phyloP scores from a whole-genome alignment of 2,113 vertebrate genomes.

The Myxocyprinus asiaticus region DNA sequence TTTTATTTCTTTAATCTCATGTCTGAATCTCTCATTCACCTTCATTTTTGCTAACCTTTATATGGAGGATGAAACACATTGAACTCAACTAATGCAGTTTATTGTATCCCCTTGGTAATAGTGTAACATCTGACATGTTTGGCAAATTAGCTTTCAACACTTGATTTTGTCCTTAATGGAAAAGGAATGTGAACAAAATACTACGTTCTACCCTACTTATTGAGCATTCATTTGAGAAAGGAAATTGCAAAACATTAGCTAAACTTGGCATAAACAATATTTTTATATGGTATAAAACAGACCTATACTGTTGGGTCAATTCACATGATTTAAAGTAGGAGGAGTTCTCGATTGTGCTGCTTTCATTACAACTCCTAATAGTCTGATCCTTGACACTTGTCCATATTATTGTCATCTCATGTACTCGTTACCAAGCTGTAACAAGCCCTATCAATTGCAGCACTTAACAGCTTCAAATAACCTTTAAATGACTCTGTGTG shows the following conservation, averaged over 20 bases:
- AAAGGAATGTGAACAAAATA: no score
- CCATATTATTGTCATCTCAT: background rate
- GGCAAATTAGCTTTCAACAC: no score
- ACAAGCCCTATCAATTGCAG: constrained; percentile 14
- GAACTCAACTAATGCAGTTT: background rate
- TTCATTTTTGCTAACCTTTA: constrained; percentile 42
- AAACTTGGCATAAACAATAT: background rate
- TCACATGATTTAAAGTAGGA: background rate
- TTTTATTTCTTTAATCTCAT: constrained; percentile 18
- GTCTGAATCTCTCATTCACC: background rate
- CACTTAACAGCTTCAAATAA: constrained; percentile 35
- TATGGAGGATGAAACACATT: background rate
- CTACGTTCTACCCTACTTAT: no score
- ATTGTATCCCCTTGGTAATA: no score
- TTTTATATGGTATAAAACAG: background rate
- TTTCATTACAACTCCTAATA: background rate
- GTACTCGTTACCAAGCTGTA: constrained; percentile 25
- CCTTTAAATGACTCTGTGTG: constrained; percentile 13
- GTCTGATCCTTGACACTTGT: background rate
- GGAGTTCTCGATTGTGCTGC: background rate
- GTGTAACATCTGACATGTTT: no score
- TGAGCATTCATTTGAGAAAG: no score
- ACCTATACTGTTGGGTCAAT: background rate
- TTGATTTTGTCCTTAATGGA: no score
- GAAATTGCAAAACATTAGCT: background rate